phyloP scores from a whole-genome alignment of 2,113 vertebrate genomes.

The Suncus etruscus region DNA sequence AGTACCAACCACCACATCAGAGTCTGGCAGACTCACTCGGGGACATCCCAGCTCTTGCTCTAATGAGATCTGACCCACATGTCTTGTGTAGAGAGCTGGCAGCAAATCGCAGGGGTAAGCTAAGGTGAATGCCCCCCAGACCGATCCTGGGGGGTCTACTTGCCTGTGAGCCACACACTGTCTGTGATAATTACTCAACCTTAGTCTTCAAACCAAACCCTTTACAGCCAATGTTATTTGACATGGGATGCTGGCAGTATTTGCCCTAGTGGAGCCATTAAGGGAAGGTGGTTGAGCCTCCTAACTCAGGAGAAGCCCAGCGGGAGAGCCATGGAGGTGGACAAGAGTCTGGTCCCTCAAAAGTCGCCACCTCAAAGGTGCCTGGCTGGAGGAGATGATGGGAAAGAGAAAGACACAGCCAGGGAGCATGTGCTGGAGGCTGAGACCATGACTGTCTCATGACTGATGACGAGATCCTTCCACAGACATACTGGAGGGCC shows the following conservation, averaged over 20 bases:
- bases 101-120: neutral
- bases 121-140: neutral
- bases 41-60: too few relatives aligned
- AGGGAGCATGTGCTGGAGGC: too few relatives aligned
- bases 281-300: too few relatives aligned
- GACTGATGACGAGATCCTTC: too few relatives aligned
- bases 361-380: neutral
- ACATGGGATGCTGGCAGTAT: neutral
- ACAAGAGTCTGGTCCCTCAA: neutral
- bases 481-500: too few relatives aligned
- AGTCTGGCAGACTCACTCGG: neutral
- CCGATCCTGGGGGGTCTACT: neutral
- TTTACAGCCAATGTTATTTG: neutral
- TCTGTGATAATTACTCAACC: neutral
- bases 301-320: too few relatives aligned
- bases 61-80: neutral
- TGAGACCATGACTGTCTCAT: too few relatives aligned
- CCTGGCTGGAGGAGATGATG: neutral
- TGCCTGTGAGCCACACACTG: neutral
- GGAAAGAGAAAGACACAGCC: too few relatives aligned
- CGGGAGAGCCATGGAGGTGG: neutral
- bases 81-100: neutral
- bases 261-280: neutral
- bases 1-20: neutral
- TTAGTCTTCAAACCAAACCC: constrained; percentile 3